phyloP scores from a whole-genome alignment of 2,113 vertebrate species.

The Chaetodon auriga region DNA sequence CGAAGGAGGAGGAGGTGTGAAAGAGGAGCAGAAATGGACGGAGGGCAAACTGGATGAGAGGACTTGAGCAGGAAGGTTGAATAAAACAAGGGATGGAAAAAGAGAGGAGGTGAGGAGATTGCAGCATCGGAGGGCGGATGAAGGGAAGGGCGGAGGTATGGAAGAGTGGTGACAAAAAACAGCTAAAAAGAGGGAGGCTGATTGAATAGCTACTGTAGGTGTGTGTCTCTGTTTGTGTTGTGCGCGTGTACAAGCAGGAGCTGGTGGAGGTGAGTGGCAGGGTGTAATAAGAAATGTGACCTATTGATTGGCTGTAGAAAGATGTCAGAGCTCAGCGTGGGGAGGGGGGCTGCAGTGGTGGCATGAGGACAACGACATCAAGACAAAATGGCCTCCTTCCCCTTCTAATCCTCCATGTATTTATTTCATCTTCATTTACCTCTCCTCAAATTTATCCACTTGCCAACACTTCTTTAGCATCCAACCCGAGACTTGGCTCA shows the following conservation, averaged over 20 bases:
- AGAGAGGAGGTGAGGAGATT: constrained; percentile 29
- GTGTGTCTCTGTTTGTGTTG: constrained; percentile 46
- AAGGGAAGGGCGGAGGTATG: neutral
- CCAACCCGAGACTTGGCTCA: constrained; percentile 28
- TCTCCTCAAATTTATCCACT: constrained; percentile 36
- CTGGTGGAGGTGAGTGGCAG: constrained; percentile 65
- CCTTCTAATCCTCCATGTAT: neutral
- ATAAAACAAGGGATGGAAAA: constrained; percentile 1
- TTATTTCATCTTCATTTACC: constrained; percentile 34
- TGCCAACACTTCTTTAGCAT: constrained; percentile 50
- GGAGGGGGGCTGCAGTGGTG: neutral
- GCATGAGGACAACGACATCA: constrained; percentile 16
- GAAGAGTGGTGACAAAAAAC: constrained; percentile 21
- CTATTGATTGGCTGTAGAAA: constrained; percentile 73
- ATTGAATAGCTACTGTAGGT: constrained; percentile 27
- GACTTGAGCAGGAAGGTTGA: constrained; percentile 31
- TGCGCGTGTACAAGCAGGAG: constrained; percentile 11
- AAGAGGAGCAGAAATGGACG: constrained; percentile 25
- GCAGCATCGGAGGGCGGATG: constrained; percentile 11
- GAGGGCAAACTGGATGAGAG: constrained; percentile 24
- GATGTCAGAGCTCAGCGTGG: constrained; percentile 58
- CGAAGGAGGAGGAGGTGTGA: constrained; percentile 27
- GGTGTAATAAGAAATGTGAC: constrained; percentile 76
- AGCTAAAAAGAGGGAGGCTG: constrained; percentile 13
- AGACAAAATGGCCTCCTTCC: constrained; percentile 46